Conservation (phyloP, 2,113 vertebrate species). For the Equus quagga region DNA sequence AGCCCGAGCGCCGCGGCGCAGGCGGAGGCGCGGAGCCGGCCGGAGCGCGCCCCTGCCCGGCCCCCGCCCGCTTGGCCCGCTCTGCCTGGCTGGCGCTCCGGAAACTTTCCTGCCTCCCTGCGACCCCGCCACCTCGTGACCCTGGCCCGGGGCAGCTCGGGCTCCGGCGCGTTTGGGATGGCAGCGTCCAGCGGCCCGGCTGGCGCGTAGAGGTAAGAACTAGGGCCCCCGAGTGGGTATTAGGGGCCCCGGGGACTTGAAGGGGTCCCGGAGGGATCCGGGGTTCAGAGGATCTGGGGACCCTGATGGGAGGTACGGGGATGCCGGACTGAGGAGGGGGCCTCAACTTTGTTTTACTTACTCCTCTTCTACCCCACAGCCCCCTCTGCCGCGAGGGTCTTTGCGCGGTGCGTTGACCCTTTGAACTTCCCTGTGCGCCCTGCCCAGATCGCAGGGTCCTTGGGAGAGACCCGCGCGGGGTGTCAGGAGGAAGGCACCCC, state of each 20-base stretch:
- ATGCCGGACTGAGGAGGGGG: not conserved
- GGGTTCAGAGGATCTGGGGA: not conserved
- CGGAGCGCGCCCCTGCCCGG: conserved; percentile 8
- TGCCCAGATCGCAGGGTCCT: not conserved
- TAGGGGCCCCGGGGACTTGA: not conserved
- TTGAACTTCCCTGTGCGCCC: not conserved
- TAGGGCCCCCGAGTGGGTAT: not conserved
- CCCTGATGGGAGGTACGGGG: not conserved
- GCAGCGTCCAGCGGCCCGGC: not conserved
- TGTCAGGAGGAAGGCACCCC: not conserved
- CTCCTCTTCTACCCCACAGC: not conserved
- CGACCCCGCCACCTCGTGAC: not conserved
- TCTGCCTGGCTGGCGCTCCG: not conserved
- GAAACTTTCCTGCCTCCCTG: conserved; percentile 57
- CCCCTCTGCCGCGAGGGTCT: not conserved
- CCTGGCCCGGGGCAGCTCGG: not conserved
- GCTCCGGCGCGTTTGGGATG: conserved; percentile 55
- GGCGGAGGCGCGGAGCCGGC: conserved; percentile 58
- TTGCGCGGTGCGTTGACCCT: not conserved
- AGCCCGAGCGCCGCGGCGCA: not conserved
- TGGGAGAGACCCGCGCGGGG: not conserved
- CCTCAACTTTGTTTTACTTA: not conserved
- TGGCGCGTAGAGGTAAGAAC: conserved; percentile 68
- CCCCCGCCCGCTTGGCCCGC: not conserved
- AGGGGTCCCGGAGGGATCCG: not conserved